Percentiles rank a stretch among this genome's conserved stretches.
Evolutionary conservation across 2,888 invertebrate genomes (phyloP).

Genomic region (Campoplex capitator): DNA sequence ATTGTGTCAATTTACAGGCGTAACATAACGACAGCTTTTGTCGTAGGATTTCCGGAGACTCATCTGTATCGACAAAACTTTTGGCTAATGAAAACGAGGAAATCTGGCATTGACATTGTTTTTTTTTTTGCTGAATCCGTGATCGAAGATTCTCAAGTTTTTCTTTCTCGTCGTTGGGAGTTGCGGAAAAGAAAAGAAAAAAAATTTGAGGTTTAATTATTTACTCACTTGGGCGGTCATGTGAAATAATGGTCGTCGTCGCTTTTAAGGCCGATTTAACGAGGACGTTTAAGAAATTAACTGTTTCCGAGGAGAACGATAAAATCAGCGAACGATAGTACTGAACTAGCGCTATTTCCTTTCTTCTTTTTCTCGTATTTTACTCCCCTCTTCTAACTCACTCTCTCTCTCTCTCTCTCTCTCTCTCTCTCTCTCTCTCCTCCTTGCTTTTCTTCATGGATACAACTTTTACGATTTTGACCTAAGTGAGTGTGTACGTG

Average conservation of each 20-base stretch:
- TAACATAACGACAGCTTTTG: not conserved
- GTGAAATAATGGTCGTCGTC: slow-evolving; percentile 45
- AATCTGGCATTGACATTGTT: not conserved
- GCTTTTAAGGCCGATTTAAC: slow-evolving; percentile 68
- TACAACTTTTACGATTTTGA: slow-evolving; percentile 42
- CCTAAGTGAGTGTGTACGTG: not conserved
- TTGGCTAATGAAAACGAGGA: not conserved
- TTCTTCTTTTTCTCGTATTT: not conserved
- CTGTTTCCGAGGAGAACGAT: slow-evolving; percentile 67
- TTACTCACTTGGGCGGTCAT: slow-evolving; percentile 19
- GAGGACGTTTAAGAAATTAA: slow-evolving; percentile 66
- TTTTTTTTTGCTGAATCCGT: not conserved
- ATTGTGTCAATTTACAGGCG: slow-evolving; percentile 39
- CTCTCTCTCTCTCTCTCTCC: too few relatives aligned
- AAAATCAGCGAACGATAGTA: slow-evolving; percentile 59
- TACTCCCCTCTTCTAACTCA: not conserved
- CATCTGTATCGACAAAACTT: not conserved
- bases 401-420: not conserved
- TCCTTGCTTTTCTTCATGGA: not conserved
- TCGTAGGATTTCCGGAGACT: not conserved
- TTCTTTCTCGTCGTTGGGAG: not conserved
- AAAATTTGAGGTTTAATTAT: slow-evolving; percentile 27
- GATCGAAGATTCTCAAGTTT: too few relatives aligned
- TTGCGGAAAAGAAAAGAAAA: not conserved
- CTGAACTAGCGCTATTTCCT: slow-evolving; percentile 17